phyloP scores from a whole-genome alignment of 2,888 invertebrate species.

The Rhabditoides inermis region DNA sequence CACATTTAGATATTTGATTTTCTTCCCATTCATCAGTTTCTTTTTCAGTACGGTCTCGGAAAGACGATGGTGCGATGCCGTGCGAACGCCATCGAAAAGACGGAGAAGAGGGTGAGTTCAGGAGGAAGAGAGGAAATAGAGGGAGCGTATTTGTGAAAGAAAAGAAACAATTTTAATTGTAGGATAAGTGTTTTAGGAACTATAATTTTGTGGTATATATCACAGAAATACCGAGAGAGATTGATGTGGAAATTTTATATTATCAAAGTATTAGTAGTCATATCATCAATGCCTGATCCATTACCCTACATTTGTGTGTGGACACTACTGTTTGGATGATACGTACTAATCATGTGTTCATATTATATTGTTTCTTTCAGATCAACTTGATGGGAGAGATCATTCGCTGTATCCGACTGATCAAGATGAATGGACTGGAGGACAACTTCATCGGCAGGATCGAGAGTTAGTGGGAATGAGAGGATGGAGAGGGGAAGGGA shows the following conservation, averaged over 20 bases:
- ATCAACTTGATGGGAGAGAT: slow-evolving; percentile 61
- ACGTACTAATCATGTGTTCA: background rate
- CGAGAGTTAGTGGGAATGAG: slow-evolving; percentile 30
- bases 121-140: background rate
- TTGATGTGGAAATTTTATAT: no score
- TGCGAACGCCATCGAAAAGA: slow-evolving; percentile 43
- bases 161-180: no score
- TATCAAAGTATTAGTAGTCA: no score
- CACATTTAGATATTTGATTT: no score
- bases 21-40: no score
- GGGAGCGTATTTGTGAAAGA: background rate
- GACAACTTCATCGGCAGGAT: slow-evolving; percentile 59
- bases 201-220: no score
- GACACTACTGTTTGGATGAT: no score
- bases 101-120: slow-evolving; percentile 42
- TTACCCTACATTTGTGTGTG: no score
- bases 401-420: slow-evolving; percentile 60
- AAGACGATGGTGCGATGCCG: slow-evolving; percentile 48
- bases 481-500: no score
- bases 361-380: slow-evolving; percentile 30
- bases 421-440: slow-evolving; percentile 66
- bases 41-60: slow-evolving; percentile 41
- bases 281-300: no score
- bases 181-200: no score
- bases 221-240: no score